phyloP scores from a whole-genome alignment of 2,888 invertebrate species.

The Venusia cambrica region DNA sequence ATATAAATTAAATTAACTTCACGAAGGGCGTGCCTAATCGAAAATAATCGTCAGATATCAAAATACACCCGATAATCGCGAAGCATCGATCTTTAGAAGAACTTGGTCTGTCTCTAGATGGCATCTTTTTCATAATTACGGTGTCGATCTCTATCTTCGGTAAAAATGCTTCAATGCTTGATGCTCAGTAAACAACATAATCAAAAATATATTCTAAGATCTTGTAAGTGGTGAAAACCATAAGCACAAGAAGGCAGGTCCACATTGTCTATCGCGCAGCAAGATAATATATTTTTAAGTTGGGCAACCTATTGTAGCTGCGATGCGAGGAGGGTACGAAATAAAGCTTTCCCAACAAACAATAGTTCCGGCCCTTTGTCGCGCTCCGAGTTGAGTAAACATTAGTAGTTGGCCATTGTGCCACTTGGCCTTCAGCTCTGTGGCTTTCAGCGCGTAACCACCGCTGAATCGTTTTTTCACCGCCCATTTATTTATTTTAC shows the following conservation, averaged over 20 bases:
- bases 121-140: no score
- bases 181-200: no score
- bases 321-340: slow-evolving; percentile 70
- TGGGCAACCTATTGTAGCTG: slow-evolving; percentile 78
- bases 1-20: no score
- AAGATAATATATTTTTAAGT: slow-evolving; percentile 78
- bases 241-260: slow-evolving; percentile 25
- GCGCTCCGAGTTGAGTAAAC: slow-evolving; percentile 74
- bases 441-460: slow-evolving; percentile 31
- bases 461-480: slow-evolving; percentile 28
- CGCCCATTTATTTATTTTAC: slow-evolving; percentile 21
- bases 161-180: no score
- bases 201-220: no score
- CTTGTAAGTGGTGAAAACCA: no score
- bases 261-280: slow-evolving; percentile 51
- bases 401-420: slow-evolving; percentile 76
- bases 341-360: slow-evolving; percentile 81
- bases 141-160: no score
- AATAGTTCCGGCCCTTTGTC: slow-evolving; percentile 81
- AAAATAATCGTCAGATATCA: no score
- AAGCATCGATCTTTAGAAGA: no score
- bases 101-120: no score
- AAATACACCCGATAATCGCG: no score
- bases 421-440: slow-evolving; percentile 37
- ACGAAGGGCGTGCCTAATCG: no score